Evolutionary conservation across 2,113 vertebrate genomes (phyloP), one percentile per base, ranked within the genome.

Genomic region (Chlamydotis undulata): DNA sequence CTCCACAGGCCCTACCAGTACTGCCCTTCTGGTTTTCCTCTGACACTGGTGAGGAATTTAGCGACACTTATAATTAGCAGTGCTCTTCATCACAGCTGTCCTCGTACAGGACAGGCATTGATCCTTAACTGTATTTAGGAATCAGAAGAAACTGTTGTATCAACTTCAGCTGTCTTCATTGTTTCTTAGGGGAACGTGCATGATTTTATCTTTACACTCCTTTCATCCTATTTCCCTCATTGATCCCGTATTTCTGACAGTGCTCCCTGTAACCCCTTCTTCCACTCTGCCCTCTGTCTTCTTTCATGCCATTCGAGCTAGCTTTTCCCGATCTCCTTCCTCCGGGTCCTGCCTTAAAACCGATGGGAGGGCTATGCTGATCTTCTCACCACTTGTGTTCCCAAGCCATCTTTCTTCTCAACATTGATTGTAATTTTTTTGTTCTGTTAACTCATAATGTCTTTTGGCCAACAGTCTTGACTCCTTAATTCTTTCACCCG

Each of bases 401-500:
- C 90, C 83, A 89, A 92, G 64, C 49, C 39, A 74, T 71, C 82
- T 94, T 92, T 68, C 73, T 93, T 89, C 87, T 87, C 49, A 87
- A 35, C 69, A 90, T 87, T 73, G 89, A 92, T 55, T 87, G 60
- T n/a, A 78, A 79, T 82, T 86, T 84, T 49, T 93, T 94, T 89
- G 65, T 87, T 96, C 80, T 91, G 16, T 59, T 87, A 87, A 75
- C 49, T 59, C 35, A 11, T 59, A 71, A 92, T 53, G 12, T 69
- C 76, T 91, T 91, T 83, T 29, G 53, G 49, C 52, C 80, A 87
- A 65, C 65, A 56, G 5, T 68, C 77, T 49, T 71, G 43, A 90
- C 26, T 93, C 55, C 73, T 84, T 3, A 3, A 43, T 90, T 88
- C 65, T 87, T 92, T 79, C 53, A 75, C 19, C 19, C 65, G 45